Conservation (phyloP, 2,113 vertebrate species). For the Alethe castanea region DNA sequence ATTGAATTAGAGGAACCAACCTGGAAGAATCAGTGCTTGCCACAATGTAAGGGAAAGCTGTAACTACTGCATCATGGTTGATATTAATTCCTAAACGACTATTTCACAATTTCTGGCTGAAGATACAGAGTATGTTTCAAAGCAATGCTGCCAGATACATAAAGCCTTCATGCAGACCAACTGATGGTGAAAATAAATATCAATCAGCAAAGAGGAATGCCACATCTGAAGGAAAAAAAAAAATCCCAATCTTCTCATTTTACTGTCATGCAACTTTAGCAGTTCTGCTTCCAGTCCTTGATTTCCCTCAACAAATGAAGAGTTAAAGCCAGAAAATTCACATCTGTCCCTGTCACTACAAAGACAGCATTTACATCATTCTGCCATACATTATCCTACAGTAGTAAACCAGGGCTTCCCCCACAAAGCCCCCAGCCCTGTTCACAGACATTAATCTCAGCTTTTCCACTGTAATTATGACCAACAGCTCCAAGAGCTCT, state of each 20-base stretch:
- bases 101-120: background rate
- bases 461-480: background rate
- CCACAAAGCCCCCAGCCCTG: background rate
- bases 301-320: background rate
- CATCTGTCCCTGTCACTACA: conserved; percentile 6
- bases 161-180: background rate
- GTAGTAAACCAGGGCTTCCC: background rate
- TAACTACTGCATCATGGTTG: background rate
- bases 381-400: background rate
- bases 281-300: background rate
- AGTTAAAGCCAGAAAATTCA: conserved; percentile 18
- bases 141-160: background rate
- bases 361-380: background rate
- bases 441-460: background rate
- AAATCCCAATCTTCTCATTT: background rate
- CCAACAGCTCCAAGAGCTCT: background rate
- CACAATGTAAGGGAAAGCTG: background rate
- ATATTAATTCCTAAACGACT: background rate
- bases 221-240: background rate
- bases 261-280: background rate
- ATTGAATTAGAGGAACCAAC: background rate
- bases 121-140: background rate
- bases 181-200: background rate
- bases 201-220: background rate
- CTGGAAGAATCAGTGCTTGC: background rate